These are phyloP conservation scores for Halcyon badia DNA, from an alignment of 2,797 vertebrate species.

Conservation along the genomic window DNA sequence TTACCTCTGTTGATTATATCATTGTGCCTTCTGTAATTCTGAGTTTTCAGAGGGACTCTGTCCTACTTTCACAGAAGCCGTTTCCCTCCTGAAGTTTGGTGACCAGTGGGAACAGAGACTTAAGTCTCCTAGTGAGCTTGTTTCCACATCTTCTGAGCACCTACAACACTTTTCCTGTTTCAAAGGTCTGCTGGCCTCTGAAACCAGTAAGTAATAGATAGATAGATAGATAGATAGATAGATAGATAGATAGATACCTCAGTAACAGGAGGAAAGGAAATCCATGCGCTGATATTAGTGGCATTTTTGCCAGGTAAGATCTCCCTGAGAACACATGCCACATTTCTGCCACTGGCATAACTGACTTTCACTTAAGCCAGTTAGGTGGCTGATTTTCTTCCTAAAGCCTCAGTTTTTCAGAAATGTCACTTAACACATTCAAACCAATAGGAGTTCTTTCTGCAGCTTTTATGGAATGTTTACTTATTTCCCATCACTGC, in stretches of 20 bases:
- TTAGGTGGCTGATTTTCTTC: background rate
- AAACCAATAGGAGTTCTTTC: background rate
- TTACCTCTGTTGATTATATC: background rate
- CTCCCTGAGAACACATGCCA: background rate
- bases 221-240: no score
- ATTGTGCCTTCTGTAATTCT: background rate
- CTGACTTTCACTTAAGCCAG: background rate
- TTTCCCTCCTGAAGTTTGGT: background rate
- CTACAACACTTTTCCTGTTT: fast-evolving
- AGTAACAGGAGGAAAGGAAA: background rate
- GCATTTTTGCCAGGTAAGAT: background rate
- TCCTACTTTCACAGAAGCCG: background rate
- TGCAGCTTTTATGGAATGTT: background rate
- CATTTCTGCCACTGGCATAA: background rate
- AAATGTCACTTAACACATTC: background rate
- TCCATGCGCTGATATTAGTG: background rate
- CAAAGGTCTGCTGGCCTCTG: background rate
- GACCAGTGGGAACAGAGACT: background rate
- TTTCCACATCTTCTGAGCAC: background rate
- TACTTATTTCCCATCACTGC: background rate
- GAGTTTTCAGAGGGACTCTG: background rate
- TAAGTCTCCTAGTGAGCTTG: background rate
- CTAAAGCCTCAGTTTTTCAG: background rate
- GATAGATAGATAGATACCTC: background rate
- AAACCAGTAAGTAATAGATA: background rate